Evolutionary conservation across 2,888 invertebrate species (phyloP).

Genomic region (Drosophila pegasa): DNA sequence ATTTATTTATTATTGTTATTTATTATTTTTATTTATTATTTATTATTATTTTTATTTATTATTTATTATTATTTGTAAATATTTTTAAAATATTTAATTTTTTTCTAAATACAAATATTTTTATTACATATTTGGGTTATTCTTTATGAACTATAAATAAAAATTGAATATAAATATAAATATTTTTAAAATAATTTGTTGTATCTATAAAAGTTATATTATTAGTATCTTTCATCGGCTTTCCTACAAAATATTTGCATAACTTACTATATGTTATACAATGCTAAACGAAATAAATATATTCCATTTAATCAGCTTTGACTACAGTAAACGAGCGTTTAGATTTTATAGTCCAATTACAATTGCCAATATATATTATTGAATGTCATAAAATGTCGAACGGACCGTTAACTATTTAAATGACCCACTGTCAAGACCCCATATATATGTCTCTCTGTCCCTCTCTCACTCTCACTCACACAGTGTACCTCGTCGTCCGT

Average conservation of each 20-base stretch:
- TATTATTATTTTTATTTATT: too few species aligned
- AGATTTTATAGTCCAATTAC: conserved; percentile 5
- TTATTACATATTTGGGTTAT: too few species aligned
- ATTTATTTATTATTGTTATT: too few species aligned
- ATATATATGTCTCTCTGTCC: not conserved
- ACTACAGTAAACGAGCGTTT: not conserved
- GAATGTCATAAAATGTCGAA: conserved; percentile 15
- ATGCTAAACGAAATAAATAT: not conserved
- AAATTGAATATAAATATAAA: not conserved
- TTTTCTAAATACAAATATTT: too few species aligned
- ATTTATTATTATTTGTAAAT: too few species aligned
- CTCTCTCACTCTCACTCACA: not conserved
- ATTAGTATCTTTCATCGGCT: too few species aligned
- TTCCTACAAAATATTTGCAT: not conserved
- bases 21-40: too few species aligned
- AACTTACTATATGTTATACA: not conserved
- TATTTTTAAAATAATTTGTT: not conserved
- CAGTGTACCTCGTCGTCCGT: not conserved
- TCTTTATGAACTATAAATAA: too few species aligned
- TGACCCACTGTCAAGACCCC: conserved; percentile 24
- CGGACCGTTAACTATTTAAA: conserved; percentile 39
- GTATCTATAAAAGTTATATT: not conserved
- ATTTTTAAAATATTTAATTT: too few species aligned
- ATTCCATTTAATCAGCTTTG: not conserved
- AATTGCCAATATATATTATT: conserved; percentile 12